Evolutionary conservation across 1,140 invertebrate species (phyloP).

Genomic region (Apocrypta bakeri): DNA sequence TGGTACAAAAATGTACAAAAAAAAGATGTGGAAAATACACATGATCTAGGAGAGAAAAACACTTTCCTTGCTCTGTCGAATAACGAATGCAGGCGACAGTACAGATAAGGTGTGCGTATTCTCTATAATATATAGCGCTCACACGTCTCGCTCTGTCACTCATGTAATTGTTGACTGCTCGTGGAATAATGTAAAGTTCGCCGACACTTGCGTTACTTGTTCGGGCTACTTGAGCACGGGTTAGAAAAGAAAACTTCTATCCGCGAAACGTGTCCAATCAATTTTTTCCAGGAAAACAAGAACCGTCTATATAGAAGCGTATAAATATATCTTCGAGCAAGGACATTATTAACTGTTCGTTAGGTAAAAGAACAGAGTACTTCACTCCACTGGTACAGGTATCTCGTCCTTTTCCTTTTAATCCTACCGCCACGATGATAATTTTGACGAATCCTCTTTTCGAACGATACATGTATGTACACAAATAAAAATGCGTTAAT

Average conservation of each 20-base stretch:
- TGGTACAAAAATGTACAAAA: too few species aligned
- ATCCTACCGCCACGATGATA: neutral
- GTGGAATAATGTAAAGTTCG: neutral
- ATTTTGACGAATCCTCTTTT: neutral
- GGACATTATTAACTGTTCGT: neutral
- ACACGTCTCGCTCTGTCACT: too few species aligned
- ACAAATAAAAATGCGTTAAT: neutral
- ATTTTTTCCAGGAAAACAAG: conserved; percentile 27
- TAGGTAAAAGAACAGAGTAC: neutral
- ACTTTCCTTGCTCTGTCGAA: too few species aligned
- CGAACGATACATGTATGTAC: neutral
- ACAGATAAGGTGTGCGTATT: too few species aligned
- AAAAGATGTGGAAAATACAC: too few species aligned
- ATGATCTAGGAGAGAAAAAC: too few species aligned
- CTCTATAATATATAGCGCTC: too few species aligned
- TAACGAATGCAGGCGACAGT: too few species aligned
- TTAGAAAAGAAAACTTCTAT: neutral
- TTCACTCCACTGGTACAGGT: too few species aligned
- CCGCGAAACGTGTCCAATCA: conserved; percentile 15
- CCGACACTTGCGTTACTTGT: neutral
- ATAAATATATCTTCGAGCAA: too few species aligned
- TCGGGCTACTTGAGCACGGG: neutral
- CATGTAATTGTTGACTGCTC: too few species aligned
- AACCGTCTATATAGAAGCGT: neutral
- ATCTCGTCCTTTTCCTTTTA: neutral